Base-by-base conservation (phyloP, 30 jellyfish, hydroid and myxozoan species). In the Pseudorhiza aurosa region DNA sequence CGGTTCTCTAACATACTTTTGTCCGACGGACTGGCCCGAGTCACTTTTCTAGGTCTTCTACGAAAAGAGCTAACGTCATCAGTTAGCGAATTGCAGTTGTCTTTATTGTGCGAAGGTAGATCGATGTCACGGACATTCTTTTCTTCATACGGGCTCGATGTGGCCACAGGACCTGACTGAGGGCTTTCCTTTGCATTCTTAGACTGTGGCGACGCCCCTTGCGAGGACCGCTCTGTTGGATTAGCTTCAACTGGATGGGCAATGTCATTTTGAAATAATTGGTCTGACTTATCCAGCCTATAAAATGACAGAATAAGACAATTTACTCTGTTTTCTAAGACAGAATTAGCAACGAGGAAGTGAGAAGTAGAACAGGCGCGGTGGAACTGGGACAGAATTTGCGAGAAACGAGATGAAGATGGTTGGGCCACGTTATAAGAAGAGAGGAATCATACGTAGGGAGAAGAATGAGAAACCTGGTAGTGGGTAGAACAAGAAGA, bases 101-200 rank as follows among this genome's bases (percentile, higher is more conserved):
- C 46, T 49, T 29, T 78, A 2, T 40, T 68, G 10, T 44, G 75
- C 2, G 57, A 31, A 24, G 69, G 7, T 8, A 26, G 29, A 4
- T 8, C 63, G 21, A 17, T 51, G 1, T 31, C 55, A 12, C 55
- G 39, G 0, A 11, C 56, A 17, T 55, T 40, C 19, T 35, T 36
- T 10, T 80, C 91, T 11, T 80, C 85, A 65, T 62, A 80, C 19
- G 91, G 91, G 42, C 91, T 80, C 14, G 91, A 80, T 15, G 91
- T 80, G 32, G 91, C 91, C 1, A 58, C 84, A 6, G 91, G 91
- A 21, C 63, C 89, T 8, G 33, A 21, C 31, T 40, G 71, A 27
- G 19, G 4, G n/a, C 71, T 26, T 11, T 39, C 88, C 14, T 39
- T 58, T 1, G 25, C 50, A n/a, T n/a, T n/a, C n/a, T n/a, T n/a